Evolutionary conservation across 2,888 invertebrate genomes (phyloP).

Genomic region (Zaprionus obscuricornis): DNA sequence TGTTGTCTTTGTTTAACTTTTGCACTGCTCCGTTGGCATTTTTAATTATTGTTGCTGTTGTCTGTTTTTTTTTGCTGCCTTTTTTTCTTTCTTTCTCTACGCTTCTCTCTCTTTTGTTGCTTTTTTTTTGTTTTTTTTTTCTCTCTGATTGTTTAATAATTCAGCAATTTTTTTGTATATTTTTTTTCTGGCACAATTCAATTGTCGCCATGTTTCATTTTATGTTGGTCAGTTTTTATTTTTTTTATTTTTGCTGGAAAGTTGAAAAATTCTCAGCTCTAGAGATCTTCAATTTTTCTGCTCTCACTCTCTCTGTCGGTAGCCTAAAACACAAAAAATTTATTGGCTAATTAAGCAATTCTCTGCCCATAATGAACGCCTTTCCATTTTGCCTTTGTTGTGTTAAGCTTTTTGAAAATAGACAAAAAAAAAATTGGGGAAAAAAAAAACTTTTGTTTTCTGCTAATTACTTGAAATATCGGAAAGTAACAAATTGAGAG

Average conservation of each 20-base stretch:
- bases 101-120: too few species aligned
- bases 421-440: too few species aligned
- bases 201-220: slow-evolving; percentile 21
- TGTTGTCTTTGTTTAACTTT: slow-evolving; percentile 64
- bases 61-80: slow-evolving; percentile 27
- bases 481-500: slow-evolving; percentile 67
- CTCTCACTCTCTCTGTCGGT: slow-evolving; percentile 13
- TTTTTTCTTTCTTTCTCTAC: slow-evolving; percentile 24
- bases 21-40: slow-evolving; percentile 70
- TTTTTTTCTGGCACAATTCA: slow-evolving; percentile 39
- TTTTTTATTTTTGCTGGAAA: too few species aligned
- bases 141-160: slow-evolving; percentile 51
- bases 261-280: too few species aligned
- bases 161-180: slow-evolving; percentile 31
- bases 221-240: slow-evolving; percentile 20
- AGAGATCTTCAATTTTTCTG: not conserved
- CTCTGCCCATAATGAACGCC: slow-evolving; percentile 37
- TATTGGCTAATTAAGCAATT: slow-evolving; percentile 56
- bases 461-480: slow-evolving; percentile 58
- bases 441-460: slow-evolving; percentile 70
- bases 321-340: slow-evolving; percentile 16
- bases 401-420: slow-evolving; percentile 5
- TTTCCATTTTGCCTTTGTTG: slow-evolving; percentile 47
- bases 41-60: slow-evolving; percentile 53
- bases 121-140: slow-evolving; percentile 18